Percentiles rank a stretch among this genome's conserved stretches.
Evolutionary conservation across 2,888 invertebrate species (phyloP).

Genomic region (Coenonympha arcania): DNA sequence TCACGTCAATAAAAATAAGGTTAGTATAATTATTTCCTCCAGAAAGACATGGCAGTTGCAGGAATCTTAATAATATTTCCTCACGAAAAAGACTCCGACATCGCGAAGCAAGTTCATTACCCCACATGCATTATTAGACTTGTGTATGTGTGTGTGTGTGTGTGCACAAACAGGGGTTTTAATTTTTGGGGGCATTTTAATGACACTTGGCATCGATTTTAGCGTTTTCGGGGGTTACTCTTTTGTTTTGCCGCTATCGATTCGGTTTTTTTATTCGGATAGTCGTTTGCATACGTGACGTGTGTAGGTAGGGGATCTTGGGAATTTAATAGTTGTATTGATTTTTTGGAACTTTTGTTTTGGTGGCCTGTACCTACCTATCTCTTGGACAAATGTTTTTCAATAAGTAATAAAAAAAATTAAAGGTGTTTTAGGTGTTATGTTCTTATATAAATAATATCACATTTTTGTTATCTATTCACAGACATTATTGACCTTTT

Average conservation of each 20-base stretch:
- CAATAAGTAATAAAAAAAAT: too few relatives aligned
- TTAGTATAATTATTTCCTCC: too few relatives aligned
- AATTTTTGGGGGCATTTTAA: slow-evolving; percentile 74
- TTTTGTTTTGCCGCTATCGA: slow-evolving; percentile 69
- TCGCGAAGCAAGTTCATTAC: slow-evolving; percentile 51
- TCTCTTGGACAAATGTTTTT: neutral
- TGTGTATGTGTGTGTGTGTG: slow-evolving; percentile 33
- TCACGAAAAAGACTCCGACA: slow-evolving; percentile 35
- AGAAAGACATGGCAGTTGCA: too few relatives aligned
- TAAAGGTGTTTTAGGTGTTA: too few relatives aligned
- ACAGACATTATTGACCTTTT: too few relatives aligned
- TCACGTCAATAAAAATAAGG: too few relatives aligned
- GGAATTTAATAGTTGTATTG: slow-evolving; percentile 21
- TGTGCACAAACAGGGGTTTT: slow-evolving; percentile 53
- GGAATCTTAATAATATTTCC: slow-evolving; percentile 6
- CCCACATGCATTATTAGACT: slow-evolving; percentile 41
- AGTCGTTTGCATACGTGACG: slow-evolving; percentile 50
- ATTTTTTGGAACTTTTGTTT: slow-evolving; percentile 9
- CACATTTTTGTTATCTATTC: too few relatives aligned
- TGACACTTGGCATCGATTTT: slow-evolving; percentile 74
- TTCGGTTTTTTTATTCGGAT: slow-evolving; percentile 49
- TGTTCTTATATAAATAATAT: too few relatives aligned
- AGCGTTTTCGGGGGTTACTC: slow-evolving; percentile 66
- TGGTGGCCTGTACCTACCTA: neutral
- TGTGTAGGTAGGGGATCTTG: slow-evolving; percentile 14